phyloP scores from a whole-genome alignment of 2,113 vertebrate genomes.

The Coryphaenoides rupestris region DNA sequence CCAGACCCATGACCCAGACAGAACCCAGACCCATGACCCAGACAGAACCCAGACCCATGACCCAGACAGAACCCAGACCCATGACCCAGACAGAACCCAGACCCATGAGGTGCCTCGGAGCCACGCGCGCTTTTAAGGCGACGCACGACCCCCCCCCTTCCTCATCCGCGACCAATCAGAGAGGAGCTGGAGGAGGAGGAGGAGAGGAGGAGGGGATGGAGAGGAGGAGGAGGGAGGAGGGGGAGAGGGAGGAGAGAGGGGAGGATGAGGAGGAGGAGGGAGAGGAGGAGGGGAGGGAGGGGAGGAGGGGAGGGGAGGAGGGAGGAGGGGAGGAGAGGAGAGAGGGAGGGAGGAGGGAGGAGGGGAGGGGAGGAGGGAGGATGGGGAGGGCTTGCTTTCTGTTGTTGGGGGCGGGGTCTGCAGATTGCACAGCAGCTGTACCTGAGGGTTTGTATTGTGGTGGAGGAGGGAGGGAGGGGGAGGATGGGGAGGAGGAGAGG shows the following conservation, averaged over 20 bases:
- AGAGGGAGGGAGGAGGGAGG: no score
- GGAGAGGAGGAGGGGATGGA: no score
- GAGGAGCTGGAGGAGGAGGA: conserved; percentile 34
- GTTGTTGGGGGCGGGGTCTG: conserved; percentile 45
- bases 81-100: no score
- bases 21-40: not conserved
- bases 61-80: no score
- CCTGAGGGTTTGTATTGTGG: conserved; percentile 70
- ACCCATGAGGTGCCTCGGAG: conserved; percentile 34
- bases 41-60: no score
- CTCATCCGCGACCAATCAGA: conserved; percentile 78
- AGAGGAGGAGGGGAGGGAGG: no score
- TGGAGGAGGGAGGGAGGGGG: not conserved
- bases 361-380: no score
- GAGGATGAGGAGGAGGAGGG: no score
- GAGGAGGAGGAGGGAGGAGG: no score
- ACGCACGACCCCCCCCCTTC: conserved; percentile 75
- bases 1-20: not conserved
- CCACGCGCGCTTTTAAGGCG: conserved; percentile 78
- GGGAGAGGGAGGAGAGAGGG: no score
- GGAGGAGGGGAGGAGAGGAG: no score
- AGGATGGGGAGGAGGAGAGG: not conserved
- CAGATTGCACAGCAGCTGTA: conserved; percentile 80
- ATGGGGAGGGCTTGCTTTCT: conserved; percentile 15
- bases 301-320: no score